Evolutionary conservation across 2,113 vertebrate species (phyloP).

Genomic region (Corvus hawaiiensis): DNA sequence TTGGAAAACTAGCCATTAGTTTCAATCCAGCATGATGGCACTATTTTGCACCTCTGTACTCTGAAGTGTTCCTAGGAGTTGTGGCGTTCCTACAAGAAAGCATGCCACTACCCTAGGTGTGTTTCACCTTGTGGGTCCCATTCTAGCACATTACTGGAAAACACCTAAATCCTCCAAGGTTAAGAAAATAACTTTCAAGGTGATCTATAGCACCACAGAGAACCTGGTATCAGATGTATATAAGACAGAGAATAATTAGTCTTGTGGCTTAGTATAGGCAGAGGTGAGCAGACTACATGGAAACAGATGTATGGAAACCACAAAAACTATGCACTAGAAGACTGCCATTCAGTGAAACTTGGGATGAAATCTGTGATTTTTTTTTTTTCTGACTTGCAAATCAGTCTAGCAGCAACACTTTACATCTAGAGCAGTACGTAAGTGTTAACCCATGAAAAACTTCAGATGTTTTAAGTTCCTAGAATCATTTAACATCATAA

Average conservation of each 20-base stretch:
- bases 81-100: not conserved
- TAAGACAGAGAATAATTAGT: not conserved
- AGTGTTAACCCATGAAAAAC: not conserved
- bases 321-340: not conserved
- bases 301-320: not conserved
- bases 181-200: not conserved
- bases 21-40: not conserved
- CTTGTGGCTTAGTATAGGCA: not conserved
- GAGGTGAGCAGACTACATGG: not conserved
- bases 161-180: not conserved
- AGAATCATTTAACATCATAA: not conserved
- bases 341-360: not conserved
- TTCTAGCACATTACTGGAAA: not conserved
- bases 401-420: not conserved
- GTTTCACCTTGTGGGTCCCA: not conserved
- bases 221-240: not conserved
- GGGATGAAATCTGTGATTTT: not conserved
- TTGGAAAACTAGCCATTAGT: not conserved
- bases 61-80: not conserved
- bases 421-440: not conserved
- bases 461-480: not conserved
- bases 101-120: not conserved
- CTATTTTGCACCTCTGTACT: not conserved
- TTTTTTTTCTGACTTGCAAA: not conserved
- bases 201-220: not conserved